Evolutionary conservation across 1,140 invertebrate species (phyloP).

Genomic region (Thrips palmi): DNA sequence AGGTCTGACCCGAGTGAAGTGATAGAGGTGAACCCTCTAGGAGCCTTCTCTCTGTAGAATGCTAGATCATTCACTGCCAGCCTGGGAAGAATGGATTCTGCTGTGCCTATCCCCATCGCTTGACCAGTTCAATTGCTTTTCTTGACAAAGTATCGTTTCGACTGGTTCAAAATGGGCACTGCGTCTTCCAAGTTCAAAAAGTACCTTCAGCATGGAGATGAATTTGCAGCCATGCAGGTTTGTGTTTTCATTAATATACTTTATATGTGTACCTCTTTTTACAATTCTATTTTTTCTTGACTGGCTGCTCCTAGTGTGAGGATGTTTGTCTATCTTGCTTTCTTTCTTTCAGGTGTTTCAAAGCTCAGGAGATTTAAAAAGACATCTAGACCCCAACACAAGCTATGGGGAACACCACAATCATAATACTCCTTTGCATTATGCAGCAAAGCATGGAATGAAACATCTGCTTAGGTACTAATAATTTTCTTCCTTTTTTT

Average conservation of each 20-base stretch:
- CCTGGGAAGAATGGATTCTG: too few species aligned
- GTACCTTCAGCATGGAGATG: constrained; percentile 50
- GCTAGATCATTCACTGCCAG: too few species aligned
- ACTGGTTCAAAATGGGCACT: constrained; percentile 42
- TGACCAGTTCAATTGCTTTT: too few species aligned
- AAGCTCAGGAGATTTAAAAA: constrained; percentile 38
- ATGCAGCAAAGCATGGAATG: constrained; percentile 45
- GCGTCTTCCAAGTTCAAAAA: constrained; percentile 51
- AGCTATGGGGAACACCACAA: constrained; percentile 47
- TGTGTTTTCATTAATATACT: constrained; percentile 14
- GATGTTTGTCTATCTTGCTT: neutral
- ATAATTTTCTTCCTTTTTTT: constrained; percentile 1
- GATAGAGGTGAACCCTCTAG: too few species aligned
- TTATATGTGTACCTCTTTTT: neutral
- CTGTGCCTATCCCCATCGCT: too few species aligned
- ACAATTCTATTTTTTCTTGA: neutral
- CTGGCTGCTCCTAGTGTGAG: neutral
- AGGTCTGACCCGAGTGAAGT: too few species aligned
- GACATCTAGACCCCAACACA: constrained; percentile 46
- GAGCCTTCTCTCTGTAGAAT: too few species aligned
- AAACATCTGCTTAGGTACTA: constrained; percentile 37
- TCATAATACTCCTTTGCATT: constrained; percentile 49
- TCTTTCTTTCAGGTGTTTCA: constrained; percentile 27
- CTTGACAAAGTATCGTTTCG: too few species aligned
- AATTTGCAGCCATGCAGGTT: constrained; percentile 46